Conservation (phyloP, 2,113 vertebrate species). For the Lethenteron reissneri region DNA sequence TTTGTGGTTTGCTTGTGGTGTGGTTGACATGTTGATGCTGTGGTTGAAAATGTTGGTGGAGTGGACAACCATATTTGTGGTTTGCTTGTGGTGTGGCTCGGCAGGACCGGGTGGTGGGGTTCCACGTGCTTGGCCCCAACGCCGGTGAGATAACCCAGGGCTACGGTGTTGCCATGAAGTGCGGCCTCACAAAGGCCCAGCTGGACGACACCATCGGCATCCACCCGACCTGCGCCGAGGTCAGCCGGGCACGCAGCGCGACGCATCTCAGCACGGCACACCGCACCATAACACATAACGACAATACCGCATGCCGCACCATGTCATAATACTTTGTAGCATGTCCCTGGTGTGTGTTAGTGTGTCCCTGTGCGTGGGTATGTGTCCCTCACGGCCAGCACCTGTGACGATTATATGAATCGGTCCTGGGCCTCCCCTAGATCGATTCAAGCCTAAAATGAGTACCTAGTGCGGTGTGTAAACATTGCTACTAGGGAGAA, state of each 20-base stretch:
- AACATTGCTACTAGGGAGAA: neutral
- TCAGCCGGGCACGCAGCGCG: slow-evolving; percentile 16
- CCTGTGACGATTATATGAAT: neutral
- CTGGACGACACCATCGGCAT: slow-evolving; percentile 72
- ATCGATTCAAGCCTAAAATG: neutral
- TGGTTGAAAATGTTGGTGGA: too few relatives aligned
- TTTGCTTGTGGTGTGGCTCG: neutral
- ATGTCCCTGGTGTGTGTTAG: neutral
- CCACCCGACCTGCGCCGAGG: slow-evolving; percentile 85
- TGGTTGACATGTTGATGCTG: too few relatives aligned
- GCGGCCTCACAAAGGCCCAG: slow-evolving; percentile 58
- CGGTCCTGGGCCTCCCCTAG: neutral
- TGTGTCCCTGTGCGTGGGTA: neutral
- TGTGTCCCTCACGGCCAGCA: neutral
- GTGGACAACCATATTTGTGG: too few relatives aligned
- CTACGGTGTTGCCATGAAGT: slow-evolving; percentile 72
- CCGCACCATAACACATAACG: neutral
- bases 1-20: too few relatives aligned
- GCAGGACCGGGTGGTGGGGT: slow-evolving; percentile 65
- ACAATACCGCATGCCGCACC: neutral
- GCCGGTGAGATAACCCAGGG: slow-evolving; percentile 88
- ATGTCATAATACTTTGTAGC: neutral
- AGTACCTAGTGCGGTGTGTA: neutral
- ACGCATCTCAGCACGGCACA: neutral
- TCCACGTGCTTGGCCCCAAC: slow-evolving; percentile 76